Conservation (phyloP, 2,113 vertebrate genomes). For the Phoxinus phoxinus region DNA sequence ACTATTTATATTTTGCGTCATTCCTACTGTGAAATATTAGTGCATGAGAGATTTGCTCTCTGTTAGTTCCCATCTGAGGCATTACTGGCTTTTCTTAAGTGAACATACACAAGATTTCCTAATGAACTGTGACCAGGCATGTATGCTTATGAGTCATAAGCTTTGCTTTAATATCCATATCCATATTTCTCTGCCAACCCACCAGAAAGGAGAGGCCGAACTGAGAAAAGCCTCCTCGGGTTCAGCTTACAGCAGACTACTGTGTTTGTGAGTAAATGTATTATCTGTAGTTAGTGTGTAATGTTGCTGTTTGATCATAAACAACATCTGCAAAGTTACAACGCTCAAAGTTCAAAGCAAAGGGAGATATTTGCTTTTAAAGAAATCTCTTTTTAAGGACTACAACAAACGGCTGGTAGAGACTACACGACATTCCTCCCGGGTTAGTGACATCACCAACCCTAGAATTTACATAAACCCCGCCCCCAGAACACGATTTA, state of each 20-base stretch:
- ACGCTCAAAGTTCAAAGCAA: no score
- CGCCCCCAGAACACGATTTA: no score
- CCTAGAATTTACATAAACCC: no score
- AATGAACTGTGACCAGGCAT: constrained; percentile 49
- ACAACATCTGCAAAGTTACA: no score
- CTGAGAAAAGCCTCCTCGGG: constrained; percentile 2
- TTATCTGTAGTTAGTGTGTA: no score
- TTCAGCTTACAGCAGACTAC: not conserved
- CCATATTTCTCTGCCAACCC: constrained; percentile 36
- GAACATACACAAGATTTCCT: constrained; percentile 3
- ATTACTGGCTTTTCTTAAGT: not conserved
- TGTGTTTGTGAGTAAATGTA: no score
- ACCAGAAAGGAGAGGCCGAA: constrained; percentile 1
- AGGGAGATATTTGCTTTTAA: no score
- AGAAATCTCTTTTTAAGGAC: no score
- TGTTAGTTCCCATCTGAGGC: not conserved
- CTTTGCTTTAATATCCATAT: constrained; percentile 51
- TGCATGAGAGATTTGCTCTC: not conserved
- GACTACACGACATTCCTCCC: no score
- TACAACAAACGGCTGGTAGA: no score
- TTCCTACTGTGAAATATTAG: not conserved
- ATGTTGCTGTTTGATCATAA: no score
- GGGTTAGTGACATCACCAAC: no score
- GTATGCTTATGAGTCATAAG: constrained; percentile 40
- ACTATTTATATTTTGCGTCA: not conserved